A percentile compares a stretch with the other conserved stretches of the same genome.
phyloP scores from a whole-genome alignment of 2,888 invertebrate species.

The Pheosia gnoma region DNA sequence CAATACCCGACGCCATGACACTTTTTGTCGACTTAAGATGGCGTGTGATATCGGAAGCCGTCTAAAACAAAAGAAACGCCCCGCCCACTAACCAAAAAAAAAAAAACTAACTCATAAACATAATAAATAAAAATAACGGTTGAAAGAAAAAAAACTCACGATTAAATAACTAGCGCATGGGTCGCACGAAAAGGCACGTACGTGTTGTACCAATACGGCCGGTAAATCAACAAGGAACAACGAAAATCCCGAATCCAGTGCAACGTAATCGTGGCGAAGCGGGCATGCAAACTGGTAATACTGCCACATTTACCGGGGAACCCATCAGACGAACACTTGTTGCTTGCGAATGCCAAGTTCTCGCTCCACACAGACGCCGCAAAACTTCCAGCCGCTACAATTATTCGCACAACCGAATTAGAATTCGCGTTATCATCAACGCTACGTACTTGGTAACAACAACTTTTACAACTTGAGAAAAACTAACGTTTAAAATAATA shows the following conservation, averaged over 20 bases:
- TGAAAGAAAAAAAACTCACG: conserved; percentile 17
- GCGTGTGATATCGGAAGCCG: conserved; percentile 66
- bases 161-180: conserved; percentile 29
- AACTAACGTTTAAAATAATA: conserved; percentile 22
- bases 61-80: conserved; percentile 81
- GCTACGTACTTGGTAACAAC: not conserved
- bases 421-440: conserved; percentile 21
- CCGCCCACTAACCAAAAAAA: conserved; percentile 60
- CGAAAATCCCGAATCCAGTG: conserved; percentile 62
- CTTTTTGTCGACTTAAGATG: conserved; percentile 80
- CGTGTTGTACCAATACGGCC: conserved; percentile 29
- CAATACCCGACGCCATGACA: conserved; percentile 75
- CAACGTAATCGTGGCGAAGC: conserved; percentile 69
- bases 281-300: conserved; percentile 80
- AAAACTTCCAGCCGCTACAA: conserved; percentile 64
- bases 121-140: conserved; percentile 19
- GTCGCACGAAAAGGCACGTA: conserved; percentile 49
- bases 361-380: conserved; percentile 49
- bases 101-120: conserved; percentile 39
- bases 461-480: conserved; percentile 32
- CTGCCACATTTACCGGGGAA: conserved; percentile 78
- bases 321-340: conserved; percentile 80
- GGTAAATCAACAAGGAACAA: conserved; percentile 58
- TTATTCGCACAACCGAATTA: conserved; percentile 54
- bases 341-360: conserved; percentile 70